Base-by-base conservation (phyloP, 2,888 invertebrate species). In the Bimastos eiseni region DNA sequence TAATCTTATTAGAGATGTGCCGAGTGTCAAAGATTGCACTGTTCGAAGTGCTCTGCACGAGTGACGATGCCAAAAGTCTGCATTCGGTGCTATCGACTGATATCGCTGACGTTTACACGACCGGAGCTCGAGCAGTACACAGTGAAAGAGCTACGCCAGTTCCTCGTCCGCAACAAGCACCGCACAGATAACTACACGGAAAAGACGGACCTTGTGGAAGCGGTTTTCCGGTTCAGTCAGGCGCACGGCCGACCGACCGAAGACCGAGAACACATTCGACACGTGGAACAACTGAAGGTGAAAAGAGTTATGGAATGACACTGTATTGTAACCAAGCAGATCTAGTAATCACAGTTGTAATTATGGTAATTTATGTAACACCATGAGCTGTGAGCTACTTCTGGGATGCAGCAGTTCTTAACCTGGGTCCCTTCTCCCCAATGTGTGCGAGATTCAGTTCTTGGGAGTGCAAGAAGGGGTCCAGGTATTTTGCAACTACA, bases 211-310 rank as follows among this genome's bases (percentile, higher is more conserved):
- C 86, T 86, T 17, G 86, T 86, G 24, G 86, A 86, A 33, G 86
- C 86, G 36, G 86, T 86, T 19, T 36, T 86, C 36, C 34, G 36
- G 37, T 37, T 86, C 36, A 86, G 37, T 5, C 37, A 37, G 13
- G 36, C 33, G 2, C 86, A 37, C 34, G 30, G 15, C 37, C 86
- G 37, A 24, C 19, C 86, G 34, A 8, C 36, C 37, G 34, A 37
- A 24, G 86, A 86, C 37, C 5, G 36, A 8, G 86, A 86, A 36
- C 86, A 86, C 37, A 24, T 36, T 34, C 86, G 86, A 34, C 86
- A 86, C 37, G 86, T 86, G 36, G 37, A 86, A 37, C 86, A 36
- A 34, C 86, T 86, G 86, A 86, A 86, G 86, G 86, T 86, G 6
- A 34, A 33, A 84, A 1, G 24, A 84, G 21, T 49, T n/a, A 3